phyloP scores from a whole-genome alignment of 2,113 vertebrate genomes.

The Dipodomys merriami region DNA sequence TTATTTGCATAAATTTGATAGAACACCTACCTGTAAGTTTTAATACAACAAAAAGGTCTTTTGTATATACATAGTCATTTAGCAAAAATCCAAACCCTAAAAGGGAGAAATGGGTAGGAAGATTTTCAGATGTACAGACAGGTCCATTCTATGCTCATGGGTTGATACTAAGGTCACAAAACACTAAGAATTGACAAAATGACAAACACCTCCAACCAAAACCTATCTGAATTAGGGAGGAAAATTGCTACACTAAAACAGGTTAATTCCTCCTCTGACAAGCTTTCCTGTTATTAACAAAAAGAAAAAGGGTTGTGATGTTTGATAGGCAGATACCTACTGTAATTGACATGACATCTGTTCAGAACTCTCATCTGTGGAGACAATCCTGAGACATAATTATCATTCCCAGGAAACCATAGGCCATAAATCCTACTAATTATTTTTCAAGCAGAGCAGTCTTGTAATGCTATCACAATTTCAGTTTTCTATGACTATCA shows the following conservation, averaged over 20 bases:
- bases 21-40: not conserved
- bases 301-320: not conserved
- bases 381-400: not conserved
- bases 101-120: constrained; percentile 21
- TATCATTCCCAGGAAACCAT: not conserved
- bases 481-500: not conserved
- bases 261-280: not conserved
- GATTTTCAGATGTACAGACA: not conserved
- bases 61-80: not conserved
- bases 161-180: not conserved
- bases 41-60: not conserved
- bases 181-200: not conserved
- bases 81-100: not conserved
- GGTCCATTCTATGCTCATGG: not conserved
- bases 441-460: not conserved
- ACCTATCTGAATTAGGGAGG: not conserved
- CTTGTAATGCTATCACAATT: not conserved
- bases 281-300: not conserved
- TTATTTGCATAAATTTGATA: not conserved
- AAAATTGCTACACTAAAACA: not conserved
- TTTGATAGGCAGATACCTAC: not conserved
- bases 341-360: not conserved
- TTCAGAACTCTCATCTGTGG: not conserved
- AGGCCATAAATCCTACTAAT: not conserved
- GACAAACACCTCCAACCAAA: not conserved